Percentiles rank a stretch among this genome's conserved stretches.
These are phyloP conservation scores for Centruroides sculpturatus DNA, from an alignment of 1,140 invertebrate genomes.

Conservation along the genomic window DNA sequence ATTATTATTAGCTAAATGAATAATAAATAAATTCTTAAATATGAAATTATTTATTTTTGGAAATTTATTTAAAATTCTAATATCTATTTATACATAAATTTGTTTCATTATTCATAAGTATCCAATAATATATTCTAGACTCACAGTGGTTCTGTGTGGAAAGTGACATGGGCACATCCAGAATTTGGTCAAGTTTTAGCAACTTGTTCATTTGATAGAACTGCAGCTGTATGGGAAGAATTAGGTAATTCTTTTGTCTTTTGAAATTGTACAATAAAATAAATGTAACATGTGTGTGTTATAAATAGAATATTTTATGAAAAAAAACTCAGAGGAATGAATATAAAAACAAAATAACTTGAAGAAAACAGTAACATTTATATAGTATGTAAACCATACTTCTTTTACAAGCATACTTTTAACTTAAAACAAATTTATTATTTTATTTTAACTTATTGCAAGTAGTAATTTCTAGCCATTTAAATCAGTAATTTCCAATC, in stretches of 20 bases:
- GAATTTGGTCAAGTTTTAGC: constrained; percentile 73
- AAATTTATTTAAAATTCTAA: not conserved
- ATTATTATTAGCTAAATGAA: not conserved
- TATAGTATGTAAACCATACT: too few relatives aligned
- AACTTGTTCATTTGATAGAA: constrained; percentile 94
- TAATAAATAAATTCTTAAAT: too few relatives aligned
- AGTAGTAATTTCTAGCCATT: too few relatives aligned
- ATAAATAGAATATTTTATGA: not conserved
- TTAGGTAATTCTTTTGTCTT: constrained; percentile 34
- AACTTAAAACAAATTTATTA: too few relatives aligned
- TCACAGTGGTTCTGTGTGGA: constrained; percentile 95
- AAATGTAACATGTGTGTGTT: not conserved
- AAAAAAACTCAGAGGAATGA: too few relatives aligned
- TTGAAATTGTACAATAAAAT: not conserved
- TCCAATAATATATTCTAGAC: constrained; percentile 29
- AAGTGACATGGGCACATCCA: constrained; percentile 92
- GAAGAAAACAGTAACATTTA: too few relatives aligned
- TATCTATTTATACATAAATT: not conserved
- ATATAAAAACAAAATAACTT: too few relatives aligned
- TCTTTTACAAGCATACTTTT: too few relatives aligned
- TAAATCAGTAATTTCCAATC: too few relatives aligned
- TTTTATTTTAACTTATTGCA: too few relatives aligned
- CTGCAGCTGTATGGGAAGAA: constrained; percentile 95
- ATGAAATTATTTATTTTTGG: not conserved
- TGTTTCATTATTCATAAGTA: constrained; percentile 3